Conservation (phyloP, 2,797 vertebrate species). For the Acridotheres tristis region DNA sequence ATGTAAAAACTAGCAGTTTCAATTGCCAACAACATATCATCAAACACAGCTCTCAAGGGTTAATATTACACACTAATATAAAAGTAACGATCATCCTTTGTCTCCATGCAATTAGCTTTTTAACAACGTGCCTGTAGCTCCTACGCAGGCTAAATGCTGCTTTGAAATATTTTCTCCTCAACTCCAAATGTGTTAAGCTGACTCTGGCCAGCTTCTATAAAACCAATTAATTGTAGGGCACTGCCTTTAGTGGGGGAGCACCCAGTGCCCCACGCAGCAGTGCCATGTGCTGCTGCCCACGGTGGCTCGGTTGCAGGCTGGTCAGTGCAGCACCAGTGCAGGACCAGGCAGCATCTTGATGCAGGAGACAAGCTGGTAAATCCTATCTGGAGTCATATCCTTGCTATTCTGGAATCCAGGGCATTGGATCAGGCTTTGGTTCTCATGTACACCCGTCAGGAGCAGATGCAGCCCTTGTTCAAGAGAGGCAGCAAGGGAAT, state of each 20-base stretch:
- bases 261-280: accelerated
- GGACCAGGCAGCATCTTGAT: background rate
- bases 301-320: background rate
- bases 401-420: background rate
- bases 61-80: conserved; percentile 17
- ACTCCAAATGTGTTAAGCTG: background rate
- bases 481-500: background rate
- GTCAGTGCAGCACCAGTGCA: too few species aligned
- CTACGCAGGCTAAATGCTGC: background rate
- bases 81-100: conserved; percentile 45
- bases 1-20: background rate
- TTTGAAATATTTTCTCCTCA: conserved; percentile 45
- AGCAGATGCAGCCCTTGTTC: background rate
- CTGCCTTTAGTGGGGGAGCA: background rate
- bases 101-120: conserved; percentile 36
- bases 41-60: conserved; percentile 5
- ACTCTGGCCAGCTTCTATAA: conserved; percentile 4
- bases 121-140: conserved; percentile 39
- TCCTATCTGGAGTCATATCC: background rate
- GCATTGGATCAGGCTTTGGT: background rate
- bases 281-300: accelerated
- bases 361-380: background rate
- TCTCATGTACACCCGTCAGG: background rate
- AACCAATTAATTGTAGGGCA: background rate
- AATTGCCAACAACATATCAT: background rate